Base-by-base conservation (phyloP, 2,797 vertebrate species). In the Erithacus rubecula region DNA sequence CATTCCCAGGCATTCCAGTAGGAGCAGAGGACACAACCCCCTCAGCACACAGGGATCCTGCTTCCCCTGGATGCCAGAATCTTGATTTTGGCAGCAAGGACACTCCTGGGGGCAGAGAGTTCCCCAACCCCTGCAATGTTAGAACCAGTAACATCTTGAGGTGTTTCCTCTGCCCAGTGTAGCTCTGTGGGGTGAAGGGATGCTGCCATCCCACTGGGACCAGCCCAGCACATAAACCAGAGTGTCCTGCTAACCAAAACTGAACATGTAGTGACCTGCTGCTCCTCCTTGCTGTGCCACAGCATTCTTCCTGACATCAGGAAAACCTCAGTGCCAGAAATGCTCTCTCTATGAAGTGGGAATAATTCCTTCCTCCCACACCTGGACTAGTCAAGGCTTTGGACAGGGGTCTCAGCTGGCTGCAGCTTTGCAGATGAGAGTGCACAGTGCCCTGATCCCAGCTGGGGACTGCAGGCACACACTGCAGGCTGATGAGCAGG, bases 401-500 rank as follows among this genome's bases (percentile, higher is more conserved):
- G 58, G 47, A 29, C 65, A 70, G 60, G 51, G 79, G 76, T 90
- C 59, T 86, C 59, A 41, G 43, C 49, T 78, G 82, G 72, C 87
- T 82, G 83, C 65, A 89, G 89, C 43, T 86, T 15, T 92, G 91
- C 83, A 91, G 89, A 89, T 52, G 63, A 78, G 76, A 83, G 47
- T 0, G 4, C 87, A 27, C 60, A 88, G 85, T 46, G 87, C 59
- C 65, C 79, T 46, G 69, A 39, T 56, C 52, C 67, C 85, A 63
- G 82, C 44, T 69, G 56, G 91, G 65, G 32, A 62, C 92, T 67
- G 51, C 72, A 69, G 92, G 89, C 87, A 79, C 87, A 90, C 59
- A 32, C n/a, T 19, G 16, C n/a, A 29, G 7, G 71, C 51, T 53
- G 52, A 39, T 43, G 52, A 90, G 74, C 6, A 1, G 77, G 34